Conservation (phyloP, 1,140 invertebrate genomes). For the Leptinotarsa lineolata region DNA sequence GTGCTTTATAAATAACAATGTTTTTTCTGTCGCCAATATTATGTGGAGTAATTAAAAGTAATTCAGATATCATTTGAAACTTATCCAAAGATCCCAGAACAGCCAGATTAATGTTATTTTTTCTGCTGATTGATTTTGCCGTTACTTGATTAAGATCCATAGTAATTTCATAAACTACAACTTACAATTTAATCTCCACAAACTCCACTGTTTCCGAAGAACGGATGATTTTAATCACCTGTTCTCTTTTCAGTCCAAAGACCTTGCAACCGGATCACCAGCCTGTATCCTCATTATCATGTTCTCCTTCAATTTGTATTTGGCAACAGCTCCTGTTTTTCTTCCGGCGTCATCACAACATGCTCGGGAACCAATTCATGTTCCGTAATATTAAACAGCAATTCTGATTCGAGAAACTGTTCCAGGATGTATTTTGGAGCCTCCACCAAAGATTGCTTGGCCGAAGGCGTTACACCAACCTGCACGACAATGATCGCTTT, state of each 20-base stretch:
- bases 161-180: no score
- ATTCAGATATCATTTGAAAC: no score
- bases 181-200: no score
- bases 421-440: slow-evolving; percentile 99
- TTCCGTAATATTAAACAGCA: slow-evolving; percentile 99
- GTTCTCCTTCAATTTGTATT: slow-evolving; percentile 98
- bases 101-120: no score
- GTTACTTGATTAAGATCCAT: no score
- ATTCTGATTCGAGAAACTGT: slow-evolving; percentile 97
- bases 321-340: slow-evolving; percentile 93
- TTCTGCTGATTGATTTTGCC: no score
- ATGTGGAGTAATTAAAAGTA: no score
- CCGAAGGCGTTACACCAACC: slow-evolving; percentile 93
- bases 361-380: slow-evolving; percentile 99
- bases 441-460: slow-evolving; percentile 97
- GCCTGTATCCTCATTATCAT: slow-evolving; percentile 99
- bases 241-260: slow-evolving; percentile 95
- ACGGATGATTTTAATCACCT: no score
- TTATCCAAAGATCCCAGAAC: no score
- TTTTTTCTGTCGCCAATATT: no score
- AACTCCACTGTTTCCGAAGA: no score
- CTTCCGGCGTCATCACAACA: slow-evolving; percentile 96
- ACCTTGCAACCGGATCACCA: slow-evolving; percentile 96
- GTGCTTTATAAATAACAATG: no score
- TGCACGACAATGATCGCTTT: slow-evolving; percentile 95